These are phyloP conservation scores for Protaetia brevitarsis DNA, from an alignment of 1,140 invertebrate species.

Conservation along the genomic window DNA sequence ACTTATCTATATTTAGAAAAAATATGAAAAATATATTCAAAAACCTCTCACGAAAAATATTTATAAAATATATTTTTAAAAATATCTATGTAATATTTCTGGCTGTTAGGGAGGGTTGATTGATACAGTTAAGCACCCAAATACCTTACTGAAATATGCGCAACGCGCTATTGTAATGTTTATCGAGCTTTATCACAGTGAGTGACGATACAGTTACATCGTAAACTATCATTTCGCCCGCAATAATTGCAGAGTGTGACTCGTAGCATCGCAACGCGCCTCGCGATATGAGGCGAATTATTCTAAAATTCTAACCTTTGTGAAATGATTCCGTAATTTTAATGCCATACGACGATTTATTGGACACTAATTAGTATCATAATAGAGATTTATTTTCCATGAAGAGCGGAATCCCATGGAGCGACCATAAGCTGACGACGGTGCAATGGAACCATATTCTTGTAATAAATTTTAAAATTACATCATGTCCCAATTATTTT, in stretches of 20 bases:
- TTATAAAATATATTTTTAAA: too few species aligned
- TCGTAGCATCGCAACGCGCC: background rate
- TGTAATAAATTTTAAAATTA: constrained; percentile 46
- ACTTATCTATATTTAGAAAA: too few species aligned
- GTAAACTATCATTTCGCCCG: background rate
- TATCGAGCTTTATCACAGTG: too few species aligned
- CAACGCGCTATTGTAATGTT: too few species aligned
- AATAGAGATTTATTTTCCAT: constrained; percentile 39
- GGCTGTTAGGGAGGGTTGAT: too few species aligned
- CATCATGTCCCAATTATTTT: constrained; percentile 48
- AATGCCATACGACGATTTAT: constrained; percentile 36
- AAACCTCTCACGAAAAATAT: too few species aligned
- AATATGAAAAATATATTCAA: too few species aligned
- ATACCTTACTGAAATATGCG: too few species aligned
- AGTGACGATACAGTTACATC: background rate
- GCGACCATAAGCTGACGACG: constrained; percentile 7
- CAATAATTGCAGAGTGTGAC: background rate
- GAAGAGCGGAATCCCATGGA: constrained; percentile 20
- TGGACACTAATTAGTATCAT: constrained; percentile 38
- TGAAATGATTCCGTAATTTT: constrained; percentile 23
- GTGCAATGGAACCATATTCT: constrained; percentile 33
- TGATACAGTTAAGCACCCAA: too few species aligned
- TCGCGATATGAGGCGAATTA: background rate
- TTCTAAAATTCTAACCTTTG: background rate
- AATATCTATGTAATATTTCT: too few species aligned